Evolutionary conservation across 2,888 invertebrate species (phyloP).

Genomic region (Cenopis cana): DNA sequence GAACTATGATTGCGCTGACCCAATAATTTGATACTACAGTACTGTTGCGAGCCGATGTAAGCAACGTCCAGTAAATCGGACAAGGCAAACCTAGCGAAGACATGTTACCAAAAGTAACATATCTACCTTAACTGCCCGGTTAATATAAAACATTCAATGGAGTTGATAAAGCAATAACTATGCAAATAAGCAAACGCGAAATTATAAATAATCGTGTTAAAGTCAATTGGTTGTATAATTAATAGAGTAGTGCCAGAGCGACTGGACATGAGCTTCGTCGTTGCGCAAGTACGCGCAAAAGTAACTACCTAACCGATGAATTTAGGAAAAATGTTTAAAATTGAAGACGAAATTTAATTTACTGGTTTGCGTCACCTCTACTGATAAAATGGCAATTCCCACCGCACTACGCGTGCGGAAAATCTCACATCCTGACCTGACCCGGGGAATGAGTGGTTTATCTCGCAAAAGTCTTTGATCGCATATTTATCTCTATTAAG

Average conservation of each 20-base stretch:
- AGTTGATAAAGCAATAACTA: slow-evolving; percentile 41
- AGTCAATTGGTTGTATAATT: slow-evolving; percentile 30
- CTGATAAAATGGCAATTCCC: neutral
- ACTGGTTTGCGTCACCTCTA: neutral
- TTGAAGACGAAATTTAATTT: neutral
- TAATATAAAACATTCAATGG: slow-evolving; percentile 27
- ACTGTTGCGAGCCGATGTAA: slow-evolving; percentile 13
- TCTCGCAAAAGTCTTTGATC: neutral
- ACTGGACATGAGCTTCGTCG: neutral
- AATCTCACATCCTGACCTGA: neutral
- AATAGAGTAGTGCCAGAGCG: slow-evolving; percentile 16
- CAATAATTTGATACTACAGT: slow-evolving; percentile 12
- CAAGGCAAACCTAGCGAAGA: slow-evolving; percentile 47
- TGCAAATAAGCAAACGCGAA: slow-evolving; percentile 39
- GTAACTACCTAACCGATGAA: too few species aligned
- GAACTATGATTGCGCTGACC: slow-evolving; percentile 21
- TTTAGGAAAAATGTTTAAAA: neutral
- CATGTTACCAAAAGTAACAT: slow-evolving; percentile 36
- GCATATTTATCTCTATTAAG: neutral
- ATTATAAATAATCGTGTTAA: slow-evolving; percentile 28
- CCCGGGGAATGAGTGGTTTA: neutral
- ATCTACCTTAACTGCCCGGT: slow-evolving; percentile 10
- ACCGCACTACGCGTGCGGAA: neutral
- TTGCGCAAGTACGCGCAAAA: neutral
- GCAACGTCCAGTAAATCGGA: slow-evolving; percentile 35